These are phyloP conservation scores for Drosophila mojavensis DNA, from an alignment of 1,140 invertebrate genomes.

Conservation along the genomic window DNA sequence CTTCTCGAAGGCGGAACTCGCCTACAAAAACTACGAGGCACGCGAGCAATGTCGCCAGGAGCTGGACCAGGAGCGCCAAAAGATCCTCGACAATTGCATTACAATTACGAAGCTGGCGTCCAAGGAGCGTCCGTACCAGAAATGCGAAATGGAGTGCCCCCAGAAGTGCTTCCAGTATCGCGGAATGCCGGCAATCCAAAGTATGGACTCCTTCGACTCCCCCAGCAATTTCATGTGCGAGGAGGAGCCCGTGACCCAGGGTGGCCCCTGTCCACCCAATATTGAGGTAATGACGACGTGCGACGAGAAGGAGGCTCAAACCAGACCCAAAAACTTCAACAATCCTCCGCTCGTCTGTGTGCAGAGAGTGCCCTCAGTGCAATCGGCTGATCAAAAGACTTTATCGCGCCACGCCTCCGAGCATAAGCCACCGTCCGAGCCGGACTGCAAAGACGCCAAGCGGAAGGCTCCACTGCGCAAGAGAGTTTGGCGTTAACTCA, in stretches of 20 bases:
- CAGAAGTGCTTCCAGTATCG: constrained; percentile 23
- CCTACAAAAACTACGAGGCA: constrained; percentile 61
- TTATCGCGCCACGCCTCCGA: no score
- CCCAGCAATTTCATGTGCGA: no score
- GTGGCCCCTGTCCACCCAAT: no score
- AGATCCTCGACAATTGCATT: constrained; percentile 52
- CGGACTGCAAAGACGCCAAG: neutral
- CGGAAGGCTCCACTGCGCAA: neutral
- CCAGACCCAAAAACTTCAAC: no score
- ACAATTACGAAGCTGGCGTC: constrained; percentile 62
- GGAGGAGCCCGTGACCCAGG: no score
- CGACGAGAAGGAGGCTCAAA: no score
- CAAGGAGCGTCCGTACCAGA: constrained; percentile 42
- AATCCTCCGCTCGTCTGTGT: no score
- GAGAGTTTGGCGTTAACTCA: constrained; percentile 1
- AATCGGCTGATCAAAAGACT: no score
- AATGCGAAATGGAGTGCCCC: constrained; percentile 38
- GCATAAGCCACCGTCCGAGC: no score
- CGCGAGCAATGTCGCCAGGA: constrained; percentile 45
- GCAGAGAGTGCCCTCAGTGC: no score
- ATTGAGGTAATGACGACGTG: no score
- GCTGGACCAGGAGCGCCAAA: constrained; percentile 29
- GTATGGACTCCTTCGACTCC: constrained; percentile 15
- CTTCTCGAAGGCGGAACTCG: constrained; percentile 60
- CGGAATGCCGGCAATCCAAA: constrained; percentile 33